phyloP scores from a whole-genome alignment of 2,797 vertebrate genomes.

The Gastrophryne carolinensis region DNA sequence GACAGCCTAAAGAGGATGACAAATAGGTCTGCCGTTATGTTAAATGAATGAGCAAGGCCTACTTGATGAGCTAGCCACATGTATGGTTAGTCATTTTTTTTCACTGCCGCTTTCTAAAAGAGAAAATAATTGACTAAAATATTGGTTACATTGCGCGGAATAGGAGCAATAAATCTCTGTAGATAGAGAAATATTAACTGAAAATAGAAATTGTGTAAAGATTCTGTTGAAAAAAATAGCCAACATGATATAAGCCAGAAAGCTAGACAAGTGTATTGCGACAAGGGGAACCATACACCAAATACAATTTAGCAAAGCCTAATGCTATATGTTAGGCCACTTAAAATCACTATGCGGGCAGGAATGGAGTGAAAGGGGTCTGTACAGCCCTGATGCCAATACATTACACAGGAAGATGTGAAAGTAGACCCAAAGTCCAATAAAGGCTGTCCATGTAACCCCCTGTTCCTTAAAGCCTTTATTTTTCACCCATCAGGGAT shows the following conservation, averaged over 20 bases:
- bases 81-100: not conserved
- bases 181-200: not conserved
- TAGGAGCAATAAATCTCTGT: not conserved
- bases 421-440: too few species aligned
- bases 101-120: conserved; percentile 11
- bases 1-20: conserved; percentile 48
- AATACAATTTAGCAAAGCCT: too few species aligned
- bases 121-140: conserved; percentile 27
- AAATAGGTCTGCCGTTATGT: conserved; percentile 24
- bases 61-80: conserved; percentile 19
- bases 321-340: too few species aligned
- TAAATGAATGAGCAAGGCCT: conserved; percentile 26
- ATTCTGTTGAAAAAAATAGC: not conserved
- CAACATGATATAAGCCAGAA: not conserved
- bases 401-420: too few species aligned
- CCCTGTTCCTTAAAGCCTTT: too few species aligned
- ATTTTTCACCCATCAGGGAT: too few species aligned
- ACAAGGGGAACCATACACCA: too few species aligned
- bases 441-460: too few species aligned
- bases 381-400: too few species aligned
- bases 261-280: too few species aligned
- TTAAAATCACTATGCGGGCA: too few species aligned
- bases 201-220: not conserved
- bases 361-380: too few species aligned
- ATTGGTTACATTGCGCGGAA: not conserved